Conservation (phyloP, 2,888 invertebrate genomes). For the Xylophagus ater region DNA sequence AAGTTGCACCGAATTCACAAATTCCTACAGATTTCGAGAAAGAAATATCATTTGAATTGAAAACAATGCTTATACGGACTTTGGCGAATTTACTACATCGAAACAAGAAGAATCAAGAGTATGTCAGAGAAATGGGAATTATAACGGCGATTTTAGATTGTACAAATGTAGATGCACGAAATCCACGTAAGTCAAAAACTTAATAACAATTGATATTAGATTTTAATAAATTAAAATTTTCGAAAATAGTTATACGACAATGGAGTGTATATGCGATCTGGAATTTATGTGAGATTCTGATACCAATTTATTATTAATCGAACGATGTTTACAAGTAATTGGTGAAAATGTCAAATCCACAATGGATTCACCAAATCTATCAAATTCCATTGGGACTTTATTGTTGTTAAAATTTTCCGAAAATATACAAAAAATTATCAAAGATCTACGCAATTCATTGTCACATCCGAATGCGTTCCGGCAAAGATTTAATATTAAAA, state of each 20-base stretch:
- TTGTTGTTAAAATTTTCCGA: too few relatives aligned
- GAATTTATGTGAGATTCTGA: conserved; percentile 70
- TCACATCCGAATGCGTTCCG: too few relatives aligned
- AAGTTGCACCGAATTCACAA: conserved; percentile 42
- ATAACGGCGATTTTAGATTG: conserved; percentile 72
- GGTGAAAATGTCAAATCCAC: too few relatives aligned
- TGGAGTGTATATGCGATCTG: conserved; percentile 80
- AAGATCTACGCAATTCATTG: too few relatives aligned
- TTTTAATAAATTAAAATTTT: conserved; percentile 21
- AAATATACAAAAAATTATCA: too few relatives aligned
- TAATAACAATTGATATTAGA: conserved; percentile 4
- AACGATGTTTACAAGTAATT: too few relatives aligned
- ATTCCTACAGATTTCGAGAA: conserved; percentile 37
- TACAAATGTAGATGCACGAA: conserved; percentile 76
- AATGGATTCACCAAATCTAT: too few relatives aligned
- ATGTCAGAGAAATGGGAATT: conserved; percentile 65
- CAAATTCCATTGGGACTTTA: too few relatives aligned
- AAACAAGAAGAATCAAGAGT: conserved; percentile 60
- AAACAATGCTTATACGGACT: conserved; percentile 63
- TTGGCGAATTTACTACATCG: conserved; percentile 72
- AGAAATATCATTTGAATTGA: conserved; percentile 72
- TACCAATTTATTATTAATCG: too few relatives aligned
- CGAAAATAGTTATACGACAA: conserved; percentile 66
- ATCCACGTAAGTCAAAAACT: conserved; percentile 57
- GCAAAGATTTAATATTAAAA: too few relatives aligned